These are phyloP conservation scores for Sinocyclocheilus anophthalmus DNA, from an alignment of 2,113 vertebrate species.

Conservation along the genomic window DNA sequence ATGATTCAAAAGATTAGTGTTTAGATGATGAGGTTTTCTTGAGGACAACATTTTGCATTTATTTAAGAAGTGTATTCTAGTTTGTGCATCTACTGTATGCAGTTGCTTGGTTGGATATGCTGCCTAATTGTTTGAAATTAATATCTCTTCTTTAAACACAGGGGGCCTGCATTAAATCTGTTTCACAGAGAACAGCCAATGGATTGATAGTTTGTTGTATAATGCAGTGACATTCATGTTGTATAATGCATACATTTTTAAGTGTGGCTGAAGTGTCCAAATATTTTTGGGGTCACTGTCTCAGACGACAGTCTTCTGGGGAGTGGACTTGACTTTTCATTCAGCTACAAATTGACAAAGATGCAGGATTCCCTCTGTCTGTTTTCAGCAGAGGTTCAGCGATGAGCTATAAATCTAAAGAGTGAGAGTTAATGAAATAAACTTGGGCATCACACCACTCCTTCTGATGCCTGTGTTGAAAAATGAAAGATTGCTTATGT, in stretches of 20 bases:
- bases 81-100: neutral
- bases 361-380: neutral
- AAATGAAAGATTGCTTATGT: neutral
- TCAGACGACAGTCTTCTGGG: neutral
- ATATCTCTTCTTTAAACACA: neutral
- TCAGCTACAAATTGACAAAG: neutral
- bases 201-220: neutral
- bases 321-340: neutral
- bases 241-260: constrained; percentile 11
- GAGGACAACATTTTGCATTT: neutral
- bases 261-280: neutral
- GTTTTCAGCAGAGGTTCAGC: neutral
- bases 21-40: neutral
- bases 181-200: constrained; percentile 1
- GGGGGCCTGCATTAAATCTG: neutral
- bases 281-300: neutral
- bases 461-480: neutral
- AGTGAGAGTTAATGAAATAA: neutral
- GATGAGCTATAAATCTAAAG: neutral
- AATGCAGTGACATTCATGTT: neutral
- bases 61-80: neutral
- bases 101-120: neutral
- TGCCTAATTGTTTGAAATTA: constrained; percentile 8
- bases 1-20: no score
- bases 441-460: neutral